These are phyloP conservation scores for Mizuhopecten yessoensis DNA, from an alignment of 1,140 invertebrate genomes.

Conservation along the genomic window DNA sequence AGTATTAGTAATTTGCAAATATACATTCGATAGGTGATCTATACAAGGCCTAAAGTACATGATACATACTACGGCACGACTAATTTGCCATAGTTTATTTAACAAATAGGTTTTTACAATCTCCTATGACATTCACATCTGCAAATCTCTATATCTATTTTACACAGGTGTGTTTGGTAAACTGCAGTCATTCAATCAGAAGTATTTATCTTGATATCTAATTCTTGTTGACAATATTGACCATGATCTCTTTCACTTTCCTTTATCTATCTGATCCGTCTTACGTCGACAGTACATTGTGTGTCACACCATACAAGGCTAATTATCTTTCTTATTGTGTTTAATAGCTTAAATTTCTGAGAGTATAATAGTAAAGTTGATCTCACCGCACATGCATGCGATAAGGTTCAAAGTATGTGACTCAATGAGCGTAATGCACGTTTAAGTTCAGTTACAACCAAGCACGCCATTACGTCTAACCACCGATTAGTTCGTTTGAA, in stretches of 20 bases:
- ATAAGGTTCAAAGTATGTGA: too few relatives aligned
- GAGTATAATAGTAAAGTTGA: neutral
- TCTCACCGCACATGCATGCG: neutral
- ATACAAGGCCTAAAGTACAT: neutral
- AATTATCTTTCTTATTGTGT: neutral
- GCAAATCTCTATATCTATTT: constrained; percentile 18
- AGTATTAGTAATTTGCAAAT: too few relatives aligned
- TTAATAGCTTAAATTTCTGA: neutral
- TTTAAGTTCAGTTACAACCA: neutral
- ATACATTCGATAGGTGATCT: too few relatives aligned
- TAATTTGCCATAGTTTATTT: neutral
- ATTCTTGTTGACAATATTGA: neutral
- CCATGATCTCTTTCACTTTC: neutral
- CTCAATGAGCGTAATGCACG: neutral
- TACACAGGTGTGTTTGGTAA: constrained; percentile 5
- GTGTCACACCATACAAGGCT: neutral
- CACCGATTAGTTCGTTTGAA: neutral
- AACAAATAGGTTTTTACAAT: neutral
- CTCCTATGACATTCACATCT: neutral
- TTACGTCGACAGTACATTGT: neutral
- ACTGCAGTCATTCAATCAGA: neutral
- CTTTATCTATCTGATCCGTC: neutral
- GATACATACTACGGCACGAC: neutral
- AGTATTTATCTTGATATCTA: constrained; percentile 8
- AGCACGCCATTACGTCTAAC: neutral